These are phyloP conservation scores for Doris montereyensis DNA, from an alignment of 2,888 invertebrate species.

Conservation along the genomic window DNA sequence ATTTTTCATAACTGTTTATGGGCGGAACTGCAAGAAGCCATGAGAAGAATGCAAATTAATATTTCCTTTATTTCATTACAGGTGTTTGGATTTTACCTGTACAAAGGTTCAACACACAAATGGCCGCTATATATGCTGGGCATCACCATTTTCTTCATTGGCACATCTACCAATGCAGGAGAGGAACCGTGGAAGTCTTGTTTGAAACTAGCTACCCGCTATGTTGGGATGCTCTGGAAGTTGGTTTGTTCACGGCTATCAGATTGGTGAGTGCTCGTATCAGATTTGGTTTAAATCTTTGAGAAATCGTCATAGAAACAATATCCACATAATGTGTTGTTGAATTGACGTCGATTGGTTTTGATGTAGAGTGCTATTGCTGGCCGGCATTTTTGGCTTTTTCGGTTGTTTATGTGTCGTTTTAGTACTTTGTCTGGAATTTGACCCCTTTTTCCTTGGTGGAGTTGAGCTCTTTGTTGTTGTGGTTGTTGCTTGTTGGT, in stretches of 20 bases:
- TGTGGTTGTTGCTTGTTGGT: too few species aligned
- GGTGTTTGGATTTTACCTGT: constrained; percentile 42
- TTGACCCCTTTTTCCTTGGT: too few species aligned
- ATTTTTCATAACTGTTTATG: background rate
- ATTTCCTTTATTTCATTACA: background rate
- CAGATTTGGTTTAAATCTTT: background rate
- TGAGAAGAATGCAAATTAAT: background rate
- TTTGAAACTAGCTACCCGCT: constrained; percentile 34
- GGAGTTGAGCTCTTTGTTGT: too few species aligned
- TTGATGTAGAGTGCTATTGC: too few species aligned
- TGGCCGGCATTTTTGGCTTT: background rate
- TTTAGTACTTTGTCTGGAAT: background rate
- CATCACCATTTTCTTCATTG: background rate
- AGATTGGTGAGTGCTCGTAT: constrained; percentile 25
- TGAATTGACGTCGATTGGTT: too few species aligned
- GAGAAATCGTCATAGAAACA: background rate
- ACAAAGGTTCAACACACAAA: background rate
- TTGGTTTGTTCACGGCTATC: constrained; percentile 34
- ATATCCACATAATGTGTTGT: background rate
- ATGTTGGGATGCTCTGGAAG: constrained; percentile 40
- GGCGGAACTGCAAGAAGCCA: background rate
- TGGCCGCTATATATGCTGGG: constrained; percentile 16
- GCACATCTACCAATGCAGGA: constrained; percentile 26
- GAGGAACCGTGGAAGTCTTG: constrained; percentile 28
- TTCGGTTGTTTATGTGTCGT: background rate